Base-by-base conservation (phyloP, 2,797 vertebrate genomes). In the Cuniculus paca region DNA sequence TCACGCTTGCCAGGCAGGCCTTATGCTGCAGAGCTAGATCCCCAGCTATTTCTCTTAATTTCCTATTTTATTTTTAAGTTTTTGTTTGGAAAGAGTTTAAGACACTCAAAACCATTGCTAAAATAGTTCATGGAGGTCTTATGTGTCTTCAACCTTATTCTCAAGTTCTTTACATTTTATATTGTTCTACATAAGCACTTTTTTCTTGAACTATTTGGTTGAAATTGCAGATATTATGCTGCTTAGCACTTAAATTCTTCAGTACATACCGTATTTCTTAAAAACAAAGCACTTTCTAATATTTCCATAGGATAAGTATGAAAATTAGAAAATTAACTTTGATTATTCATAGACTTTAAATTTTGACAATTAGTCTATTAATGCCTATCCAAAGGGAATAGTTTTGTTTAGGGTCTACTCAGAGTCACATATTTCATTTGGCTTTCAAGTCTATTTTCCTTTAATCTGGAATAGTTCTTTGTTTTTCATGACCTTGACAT, bases 231-330 rank as follows among this genome's bases (percentile, higher is more conserved):
- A 68, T 5, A n/a, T 39, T 65, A 19, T 94, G 31, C 14, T 61
- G 93, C 13, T 77, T 86, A 68, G 78, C 1, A 2, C 10, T 45
- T 88, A 48, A 93, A 84, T 84, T 58, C n/a, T 83, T 94, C 11
- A 70, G 7, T 95, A 6, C 58, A n/a, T 58, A 28, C 45, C 70
- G 14, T 80, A 42, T 95, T 88, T 90, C 4, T 91, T 90, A 90
- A 80, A 95, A 87, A 60, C 54, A 97, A 88, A 26, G 31, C 6
- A 72, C 70, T 72, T 84, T 84, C 45, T 93, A 83, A 75, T 11
- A 54, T 74, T 56, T 86, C 79, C 5, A 72, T 2, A 56, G 6
- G 70, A 50, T 2, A 48, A 58, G 6, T 54, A 70, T 36, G 9
- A 93, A 68, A 68, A 84, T 92, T 75, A 93, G 48, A 60, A 90